Base-by-base conservation (phyloP, 2,888 invertebrate species). In the Anorthoa munda region DNA sequence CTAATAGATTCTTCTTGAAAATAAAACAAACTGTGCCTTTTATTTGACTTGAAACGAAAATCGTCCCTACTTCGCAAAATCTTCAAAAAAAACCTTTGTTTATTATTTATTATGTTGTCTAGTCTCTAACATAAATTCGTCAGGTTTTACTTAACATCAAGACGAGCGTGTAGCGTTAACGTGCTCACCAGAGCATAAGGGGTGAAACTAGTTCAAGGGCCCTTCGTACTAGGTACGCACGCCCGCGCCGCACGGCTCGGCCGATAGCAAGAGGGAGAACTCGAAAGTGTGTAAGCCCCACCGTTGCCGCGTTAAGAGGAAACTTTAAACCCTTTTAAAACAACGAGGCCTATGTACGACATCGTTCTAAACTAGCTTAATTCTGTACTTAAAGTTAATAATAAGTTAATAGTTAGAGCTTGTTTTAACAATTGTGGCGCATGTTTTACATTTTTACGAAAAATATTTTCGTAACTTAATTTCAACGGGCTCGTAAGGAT, bases 131-230 rank as follows among this genome's bases (percentile, higher is more conserved):
- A 76, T 45, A 56, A 66, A 68, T 63, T 71, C 56, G 18, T 58
- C 48, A 68, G 61, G 17, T 75, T 61, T 53, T 50, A 73, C 60
- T 55, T 65, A 71, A 59, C 67, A 63, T 23, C 46, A 53, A 64
- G 12, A 64, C 15, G 63, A 50, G 66, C 70, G 56, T 67, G 64
- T 73, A 82, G 53, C 58, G 59, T 75, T 71, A 73, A 61, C 71
- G 83, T 73, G 74, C 69, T 74, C 65, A 72, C 39, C 65, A 45
- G 50, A 73, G 66, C 58, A 61, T 64, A 72, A 75, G 63, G 71
- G 72, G 63, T 72, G 65, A 66, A 84, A 85, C 77, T 84, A 83
- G 84, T 83, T 80, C 83, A 84, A 84, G 84, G 83, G 71, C 83
- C 72, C 67, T 80, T 68, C 23, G 72, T 31, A n/a, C 21, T 59